A percentile compares a stretch with the other conserved stretches of the same genome.
These are phyloP conservation scores for Ianthella basta DNA, from an alignment of 37 sponge, comb jelly and placozoan species.

Conservation along the genomic window DNA sequence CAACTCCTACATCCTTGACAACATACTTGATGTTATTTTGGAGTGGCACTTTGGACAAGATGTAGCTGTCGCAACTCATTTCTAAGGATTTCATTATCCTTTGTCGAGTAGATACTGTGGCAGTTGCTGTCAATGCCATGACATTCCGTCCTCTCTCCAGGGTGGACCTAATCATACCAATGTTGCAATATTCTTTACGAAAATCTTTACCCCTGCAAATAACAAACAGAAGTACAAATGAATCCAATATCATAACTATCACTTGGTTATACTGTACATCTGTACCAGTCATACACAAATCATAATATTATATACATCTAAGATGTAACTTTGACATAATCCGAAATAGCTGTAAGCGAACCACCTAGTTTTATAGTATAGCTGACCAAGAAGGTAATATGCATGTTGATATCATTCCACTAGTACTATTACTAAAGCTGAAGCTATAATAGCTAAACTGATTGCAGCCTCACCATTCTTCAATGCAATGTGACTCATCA, in stretches of 20 bases:
- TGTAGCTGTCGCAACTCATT: neutral
- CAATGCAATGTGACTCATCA: neutral
- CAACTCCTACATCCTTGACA: neutral
- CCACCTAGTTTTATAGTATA: no score
- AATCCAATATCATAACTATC: neutral
- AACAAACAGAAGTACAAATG: neutral
- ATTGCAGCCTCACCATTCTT: neutral
- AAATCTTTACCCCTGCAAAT: constrained; percentile 42
- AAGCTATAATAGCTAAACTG: neutral
- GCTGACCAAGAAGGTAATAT: no score
- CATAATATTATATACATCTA: no score
- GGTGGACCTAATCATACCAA: constrained; percentile 23
- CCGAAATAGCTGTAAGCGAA: no score
- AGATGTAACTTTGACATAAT: no score
- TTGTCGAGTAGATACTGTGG: neutral
- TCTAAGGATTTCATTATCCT: constrained; percentile 21
- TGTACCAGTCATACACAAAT: neutral
- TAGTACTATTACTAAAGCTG: neutral
- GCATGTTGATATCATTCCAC: neutral
- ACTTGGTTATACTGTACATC: neutral
- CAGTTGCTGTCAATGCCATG: constrained; percentile 67
- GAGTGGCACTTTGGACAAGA: neutral
- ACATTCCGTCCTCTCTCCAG: constrained; percentile 14
- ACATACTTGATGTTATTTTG: neutral
- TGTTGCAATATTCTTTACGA: constrained; percentile 38